Percentiles rank a stretch among this genome's conserved stretches.
phyloP scores from a whole-genome alignment of 1,140 invertebrate species.

The Eupeodes corollae region DNA sequence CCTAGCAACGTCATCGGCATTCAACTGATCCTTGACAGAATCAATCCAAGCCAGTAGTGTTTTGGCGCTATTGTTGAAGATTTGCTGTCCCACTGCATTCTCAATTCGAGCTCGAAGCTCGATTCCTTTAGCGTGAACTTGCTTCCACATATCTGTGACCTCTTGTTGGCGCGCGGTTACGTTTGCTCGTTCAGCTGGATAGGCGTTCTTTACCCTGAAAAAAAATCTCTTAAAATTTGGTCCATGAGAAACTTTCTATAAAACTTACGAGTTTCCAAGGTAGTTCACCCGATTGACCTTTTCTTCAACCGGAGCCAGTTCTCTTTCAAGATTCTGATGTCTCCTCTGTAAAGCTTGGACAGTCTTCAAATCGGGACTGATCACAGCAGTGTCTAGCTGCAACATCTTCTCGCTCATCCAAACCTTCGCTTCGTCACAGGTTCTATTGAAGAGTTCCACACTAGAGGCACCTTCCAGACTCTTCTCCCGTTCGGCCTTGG shows the following conservation, averaged over 20 bases:
- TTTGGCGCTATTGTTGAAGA: conserved; percentile 78
- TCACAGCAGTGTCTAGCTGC: conserved; percentile 64
- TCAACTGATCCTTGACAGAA: conserved; percentile 65
- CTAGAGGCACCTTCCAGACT: conserved; percentile 84
- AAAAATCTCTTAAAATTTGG: not conserved
- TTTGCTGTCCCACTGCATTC: conserved; percentile 86
- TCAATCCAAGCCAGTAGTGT: conserved; percentile 68
- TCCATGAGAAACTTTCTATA: not conserved
- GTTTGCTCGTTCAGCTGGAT: conserved; percentile 79
- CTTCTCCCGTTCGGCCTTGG: conserved; percentile 84
- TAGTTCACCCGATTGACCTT: conserved; percentile 74
- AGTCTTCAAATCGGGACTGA: conserved; percentile 78
- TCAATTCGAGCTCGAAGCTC: conserved; percentile 71
- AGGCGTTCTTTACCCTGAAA: conserved; percentile 70
- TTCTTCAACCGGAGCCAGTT: conserved; percentile 80
- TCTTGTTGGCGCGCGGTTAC: conserved; percentile 76
- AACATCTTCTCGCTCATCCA: conserved; percentile 92
- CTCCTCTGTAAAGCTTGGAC: conserved; percentile 80
- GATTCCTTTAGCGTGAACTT: conserved; percentile 72
- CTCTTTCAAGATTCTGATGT: conserved; percentile 81
- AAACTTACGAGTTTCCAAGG: conserved; percentile 60
- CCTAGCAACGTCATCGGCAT: conserved; percentile 68
- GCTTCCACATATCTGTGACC: conserved; percentile 76
- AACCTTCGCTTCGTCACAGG: conserved; percentile 83
- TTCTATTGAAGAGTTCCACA: conserved; percentile 87